A percentile compares a stretch with the other conserved stretches of the same genome.
These are phyloP conservation scores for Gallinago solitaria DNA, from an alignment of 2,797 vertebrate genomes.

Conservation along the genomic window DNA sequence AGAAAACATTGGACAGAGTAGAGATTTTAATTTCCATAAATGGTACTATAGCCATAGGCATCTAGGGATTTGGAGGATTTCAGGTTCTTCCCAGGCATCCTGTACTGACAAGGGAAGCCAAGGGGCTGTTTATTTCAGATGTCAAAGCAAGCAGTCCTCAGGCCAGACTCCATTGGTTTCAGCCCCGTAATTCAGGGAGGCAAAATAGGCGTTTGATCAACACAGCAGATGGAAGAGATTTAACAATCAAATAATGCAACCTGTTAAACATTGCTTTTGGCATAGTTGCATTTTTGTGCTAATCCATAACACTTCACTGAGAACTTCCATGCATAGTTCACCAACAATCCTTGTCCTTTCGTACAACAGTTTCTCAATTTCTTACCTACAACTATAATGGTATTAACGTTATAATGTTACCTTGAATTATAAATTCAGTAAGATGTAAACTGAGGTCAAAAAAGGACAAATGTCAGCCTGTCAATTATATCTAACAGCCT, in stretches of 20 bases:
- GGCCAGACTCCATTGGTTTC: neutral
- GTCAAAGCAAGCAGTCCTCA: neutral
- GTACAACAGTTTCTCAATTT: neutral
- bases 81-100: neutral
- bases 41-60: neutral
- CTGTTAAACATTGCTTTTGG: neutral
- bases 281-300: neutral
- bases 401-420: neutral
- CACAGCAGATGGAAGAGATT: neutral
- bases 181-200: neutral
- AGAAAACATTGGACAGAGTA: neutral
- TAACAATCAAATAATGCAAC: neutral
- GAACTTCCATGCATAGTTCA: neutral
- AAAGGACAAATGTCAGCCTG: slow-evolving; percentile 26
- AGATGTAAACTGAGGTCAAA: neutral
- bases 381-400: neutral
- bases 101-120: neutral
- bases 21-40: neutral
- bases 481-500: slow-evolving; percentile 4
- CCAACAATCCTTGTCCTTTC: neutral
- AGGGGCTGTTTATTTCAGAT: neutral
- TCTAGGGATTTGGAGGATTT: neutral
- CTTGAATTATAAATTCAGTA: neutral
- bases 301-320: neutral
- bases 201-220: neutral